Conservation (phyloP, 1,140 invertebrate species). For the Vollenhovia emeryi region DNA sequence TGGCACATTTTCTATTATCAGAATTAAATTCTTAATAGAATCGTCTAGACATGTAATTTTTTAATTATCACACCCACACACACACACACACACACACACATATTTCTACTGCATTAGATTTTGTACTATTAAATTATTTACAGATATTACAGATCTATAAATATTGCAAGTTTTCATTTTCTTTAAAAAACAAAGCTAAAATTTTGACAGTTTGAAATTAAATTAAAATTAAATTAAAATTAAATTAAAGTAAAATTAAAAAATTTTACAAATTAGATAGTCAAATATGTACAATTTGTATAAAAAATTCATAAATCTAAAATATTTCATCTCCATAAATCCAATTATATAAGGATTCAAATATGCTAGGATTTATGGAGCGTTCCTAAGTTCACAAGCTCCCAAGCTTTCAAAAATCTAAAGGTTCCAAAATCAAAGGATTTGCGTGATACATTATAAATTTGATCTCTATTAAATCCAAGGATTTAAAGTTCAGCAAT, state of each 20-base stretch:
- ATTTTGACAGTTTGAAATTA: background rate
- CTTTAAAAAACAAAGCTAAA: background rate
- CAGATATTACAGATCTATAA: background rate
- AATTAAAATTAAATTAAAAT: too few relatives aligned
- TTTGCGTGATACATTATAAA: constrained; percentile 17
- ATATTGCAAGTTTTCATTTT: background rate
- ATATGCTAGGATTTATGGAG: background rate
- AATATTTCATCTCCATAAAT: background rate
- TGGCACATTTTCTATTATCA: background rate
- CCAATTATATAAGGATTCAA: background rate
- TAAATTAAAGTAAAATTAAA: too few relatives aligned
- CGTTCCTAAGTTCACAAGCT: background rate
- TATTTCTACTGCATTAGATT: background rate
- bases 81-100: too few relatives aligned
- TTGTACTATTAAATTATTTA: background rate
- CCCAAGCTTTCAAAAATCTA: constrained; percentile 5
- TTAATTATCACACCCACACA: background rate
- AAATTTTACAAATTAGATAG: background rate
- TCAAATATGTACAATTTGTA: too few relatives aligned
- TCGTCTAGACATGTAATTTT: constrained; percentile 2
- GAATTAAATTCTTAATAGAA: background rate
- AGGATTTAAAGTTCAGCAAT: background rate
- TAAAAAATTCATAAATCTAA: background rate
- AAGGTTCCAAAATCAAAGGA: constrained; percentile 5
- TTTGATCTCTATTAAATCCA: background rate